phyloP scores from a whole-genome alignment of 2,113 vertebrate species.

The Triplophysa tibetana region DNA sequence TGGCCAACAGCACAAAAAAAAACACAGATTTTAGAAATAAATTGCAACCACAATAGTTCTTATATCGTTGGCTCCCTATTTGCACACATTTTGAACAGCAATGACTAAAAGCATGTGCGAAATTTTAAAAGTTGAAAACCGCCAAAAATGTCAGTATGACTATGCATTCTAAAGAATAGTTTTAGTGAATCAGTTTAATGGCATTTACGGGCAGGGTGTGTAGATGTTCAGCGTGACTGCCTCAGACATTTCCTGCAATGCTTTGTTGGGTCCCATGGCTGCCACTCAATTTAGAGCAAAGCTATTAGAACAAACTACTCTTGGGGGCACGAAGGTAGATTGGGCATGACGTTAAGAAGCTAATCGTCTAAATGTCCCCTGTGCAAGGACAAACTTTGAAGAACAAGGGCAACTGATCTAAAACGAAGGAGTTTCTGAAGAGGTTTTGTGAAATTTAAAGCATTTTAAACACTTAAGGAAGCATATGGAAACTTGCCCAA shows the following conservation, averaged over 20 bases:
- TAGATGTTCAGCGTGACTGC: conserved; percentile 67
- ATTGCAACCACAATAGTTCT: too few relatives aligned
- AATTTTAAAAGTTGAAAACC: too few relatives aligned
- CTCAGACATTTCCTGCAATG: conserved; percentile 65
- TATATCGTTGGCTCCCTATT: too few relatives aligned
- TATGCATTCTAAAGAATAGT: neutral
- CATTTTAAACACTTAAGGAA: neutral
- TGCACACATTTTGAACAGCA: too few relatives aligned
- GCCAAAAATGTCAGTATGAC: too few relatives aligned
- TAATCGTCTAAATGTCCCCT: conserved; percentile 66
- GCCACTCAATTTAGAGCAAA: conserved; percentile 69
- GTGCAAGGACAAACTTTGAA: conserved; percentile 68
- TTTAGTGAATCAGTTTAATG: conserved; percentile 53
- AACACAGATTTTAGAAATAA: neutral
- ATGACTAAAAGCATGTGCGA: too few relatives aligned
- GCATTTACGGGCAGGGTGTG: conserved; percentile 61
- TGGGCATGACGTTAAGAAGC: conserved; percentile 66
- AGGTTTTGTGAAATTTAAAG: neutral
- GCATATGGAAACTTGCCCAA: too few relatives aligned
- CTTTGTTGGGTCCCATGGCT: conserved; percentile 58
- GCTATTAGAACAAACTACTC: conserved; percentile 77
- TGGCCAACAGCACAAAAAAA: conserved; percentile 38
- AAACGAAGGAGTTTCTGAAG: neutral
- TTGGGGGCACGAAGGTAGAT: conserved; percentile 73
- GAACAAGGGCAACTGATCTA: conserved; percentile 12